phyloP scores from a whole-genome alignment of 1,140 invertebrate species.

The Stegodyphus dumicola region DNA sequence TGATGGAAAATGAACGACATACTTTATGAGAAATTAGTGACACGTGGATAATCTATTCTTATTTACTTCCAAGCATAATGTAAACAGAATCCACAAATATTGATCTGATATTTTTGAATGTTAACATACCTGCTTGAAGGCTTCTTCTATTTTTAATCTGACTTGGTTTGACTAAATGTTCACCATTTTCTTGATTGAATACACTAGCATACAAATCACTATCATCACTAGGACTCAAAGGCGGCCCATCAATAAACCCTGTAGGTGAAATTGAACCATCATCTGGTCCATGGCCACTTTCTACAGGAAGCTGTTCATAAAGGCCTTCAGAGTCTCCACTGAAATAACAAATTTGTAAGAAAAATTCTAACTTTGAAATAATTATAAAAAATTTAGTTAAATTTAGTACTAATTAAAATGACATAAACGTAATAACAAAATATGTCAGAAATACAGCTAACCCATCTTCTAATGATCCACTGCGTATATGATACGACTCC shows the following conservation, averaged over 20 bases:
- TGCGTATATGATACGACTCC: conserved; percentile 68
- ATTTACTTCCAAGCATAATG: too few species aligned
- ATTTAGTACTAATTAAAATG: not conserved
- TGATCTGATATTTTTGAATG: too few species aligned
- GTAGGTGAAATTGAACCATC: conserved; percentile 70
- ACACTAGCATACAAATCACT: conserved; percentile 78
- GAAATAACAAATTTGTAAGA: conserved; percentile 4
- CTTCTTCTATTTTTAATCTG: conserved; percentile 70
- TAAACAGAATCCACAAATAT: too few species aligned
- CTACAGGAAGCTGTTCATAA: conserved; percentile 80
- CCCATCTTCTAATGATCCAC: conserved; percentile 68
- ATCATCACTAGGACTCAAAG: conserved; percentile 74
- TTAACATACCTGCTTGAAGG: conserved; percentile 68
- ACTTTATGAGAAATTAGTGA: too few species aligned
- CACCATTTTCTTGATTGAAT: conserved; percentile 68
- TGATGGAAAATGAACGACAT: too few species aligned
- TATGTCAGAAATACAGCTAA: conserved; percentile 61
- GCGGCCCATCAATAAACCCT: conserved; percentile 64
- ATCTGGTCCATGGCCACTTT: conserved; percentile 64
- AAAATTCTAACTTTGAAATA: not conserved
- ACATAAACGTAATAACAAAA: not conserved
- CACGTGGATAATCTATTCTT: too few species aligned
- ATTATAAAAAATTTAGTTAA: not conserved
- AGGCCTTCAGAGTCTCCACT: conserved; percentile 81
- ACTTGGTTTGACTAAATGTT: conserved; percentile 72